Base-by-base conservation (phyloP, 2,888 invertebrate species). In the Ctena decussata region DNA sequence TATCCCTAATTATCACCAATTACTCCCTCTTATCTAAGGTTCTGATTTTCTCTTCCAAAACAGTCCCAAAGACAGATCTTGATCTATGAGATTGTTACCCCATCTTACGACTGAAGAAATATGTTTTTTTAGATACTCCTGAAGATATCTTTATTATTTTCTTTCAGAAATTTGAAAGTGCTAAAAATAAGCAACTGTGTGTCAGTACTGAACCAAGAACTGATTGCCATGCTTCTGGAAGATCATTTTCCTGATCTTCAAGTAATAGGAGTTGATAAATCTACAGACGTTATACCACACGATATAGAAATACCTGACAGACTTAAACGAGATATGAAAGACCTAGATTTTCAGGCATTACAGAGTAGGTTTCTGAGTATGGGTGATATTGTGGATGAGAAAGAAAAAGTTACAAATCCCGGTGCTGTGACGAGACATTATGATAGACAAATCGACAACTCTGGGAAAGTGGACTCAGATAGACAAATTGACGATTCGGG, bases 191-290 rank as follows among this genome's bases (percentile, higher is more conserved):
- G 94, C 49, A 94, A 96, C 72, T 92, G 96, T 82, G 91, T 94
- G 35, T 87, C 93, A 32, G 91, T 96, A 15, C 77, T 93, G 77
- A 91, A 96, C 69, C 75, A 94, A 5, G 95, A 95, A 30, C 92
- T 96, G 75, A 92, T 96, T 5, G 94, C 94, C 0, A 77, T 96
- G 1, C 90, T 96, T 71, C 90, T 96, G 44, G 96, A 96, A 89
- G 96, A 96, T 32, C 86, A 93, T 1, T 84, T 96, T 15, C 96
- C 96, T n/a, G 87, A 83, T 1, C 53, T 87, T 5, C 65, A 30
- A 27, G 70, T 85, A 11, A 53, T 87, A 32, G 85, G 85, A 18
- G 21, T 85, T 21, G 80, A 87, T 8, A 71, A 32, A 21, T 65
- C 65, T 15, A 65, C 65, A 35, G 35, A 65, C 35, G 18, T 65